phyloP scores from a whole-genome alignment of 1,140 invertebrate species.

The Brachionus manjavacas region DNA sequence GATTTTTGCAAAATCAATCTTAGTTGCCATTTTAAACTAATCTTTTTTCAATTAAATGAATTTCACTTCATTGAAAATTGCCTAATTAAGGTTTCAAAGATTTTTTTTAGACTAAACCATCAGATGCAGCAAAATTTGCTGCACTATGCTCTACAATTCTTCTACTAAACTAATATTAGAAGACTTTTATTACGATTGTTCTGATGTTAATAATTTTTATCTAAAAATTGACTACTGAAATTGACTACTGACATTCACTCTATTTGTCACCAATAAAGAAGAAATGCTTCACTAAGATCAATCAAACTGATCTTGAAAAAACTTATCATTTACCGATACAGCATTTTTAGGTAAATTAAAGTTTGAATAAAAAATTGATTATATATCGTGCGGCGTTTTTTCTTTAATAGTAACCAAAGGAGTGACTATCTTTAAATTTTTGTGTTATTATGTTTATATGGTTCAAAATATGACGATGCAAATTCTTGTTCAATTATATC shows the following conservation, averaged over 20 bases:
- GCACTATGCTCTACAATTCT: not conserved
- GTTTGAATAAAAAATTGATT: slow-evolving; percentile 25
- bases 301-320: not conserved
- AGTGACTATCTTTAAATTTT: not conserved
- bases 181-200: not conserved
- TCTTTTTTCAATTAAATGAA: not conserved
- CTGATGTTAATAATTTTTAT: not conserved
- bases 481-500: slow-evolving; percentile 2
- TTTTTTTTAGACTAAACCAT: not conserved
- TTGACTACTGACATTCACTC: not conserved
- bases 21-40: not conserved
- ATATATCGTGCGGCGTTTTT: slow-evolving; percentile 2
- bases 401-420: slow-evolving; percentile 8
- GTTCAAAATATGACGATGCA: not conserved
- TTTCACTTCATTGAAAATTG: not conserved
- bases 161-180: not conserved
- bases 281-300: not conserved
- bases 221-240: not conserved
- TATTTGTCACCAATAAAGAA: not conserved
- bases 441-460: not conserved
- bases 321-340: slow-evolving; percentile 10
- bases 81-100: not conserved
- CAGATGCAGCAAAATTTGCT: not conserved
- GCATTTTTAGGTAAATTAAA: slow-evolving; percentile 7
- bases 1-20: not conserved